Base-by-base conservation (phyloP, 1,140 invertebrate species). In the Atta texana region DNA sequence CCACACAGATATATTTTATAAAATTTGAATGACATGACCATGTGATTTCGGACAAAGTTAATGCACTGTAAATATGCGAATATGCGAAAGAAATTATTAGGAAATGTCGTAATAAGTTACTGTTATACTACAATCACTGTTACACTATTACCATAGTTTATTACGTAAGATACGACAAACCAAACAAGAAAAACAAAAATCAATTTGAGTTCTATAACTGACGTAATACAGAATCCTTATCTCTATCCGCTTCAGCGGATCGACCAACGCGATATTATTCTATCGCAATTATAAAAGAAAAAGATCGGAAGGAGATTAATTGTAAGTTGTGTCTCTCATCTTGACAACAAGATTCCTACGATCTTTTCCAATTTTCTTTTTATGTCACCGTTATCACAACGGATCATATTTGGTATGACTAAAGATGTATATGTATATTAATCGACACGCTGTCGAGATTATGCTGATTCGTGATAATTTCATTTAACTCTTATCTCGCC, bases 191-290 rank as follows among this genome's bases (percentile, higher is more conserved):
- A 88, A 88, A 88, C 61, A 90, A 86, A 72, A 89, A 87, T 86
- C 80, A 86, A 90, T 81, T 66, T 31, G 31, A 71, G 34, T 39
- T 39, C 34, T 39, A 39, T 80, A 77, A 77, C 66, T 51, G 21
- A 34, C n/a, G 87, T 61, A 82, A 87, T 69, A 75, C 61, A 55
- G 34, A 88, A 87, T 88, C 63, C 87, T 91, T 91, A 91, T 91
- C 90, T 91, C 49, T 85, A 75, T 87, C 64, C 90, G 87, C 82
- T 87, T 84, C 77, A 78, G 16, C 78, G 87, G 34, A 88, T 90
- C 90, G 84, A 68, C 59, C 82, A 86, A 88, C 59, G 78, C 59
- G 78, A 90, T 24, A 24, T 24, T 24, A 24, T 24, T 24, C 24
- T 24, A 24, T 89, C 49, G 89, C 16, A 84, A 86, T 88, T 82